Conservation (phyloP, 2,797 vertebrate species). For the Dendrocincla tyrannina region DNA sequence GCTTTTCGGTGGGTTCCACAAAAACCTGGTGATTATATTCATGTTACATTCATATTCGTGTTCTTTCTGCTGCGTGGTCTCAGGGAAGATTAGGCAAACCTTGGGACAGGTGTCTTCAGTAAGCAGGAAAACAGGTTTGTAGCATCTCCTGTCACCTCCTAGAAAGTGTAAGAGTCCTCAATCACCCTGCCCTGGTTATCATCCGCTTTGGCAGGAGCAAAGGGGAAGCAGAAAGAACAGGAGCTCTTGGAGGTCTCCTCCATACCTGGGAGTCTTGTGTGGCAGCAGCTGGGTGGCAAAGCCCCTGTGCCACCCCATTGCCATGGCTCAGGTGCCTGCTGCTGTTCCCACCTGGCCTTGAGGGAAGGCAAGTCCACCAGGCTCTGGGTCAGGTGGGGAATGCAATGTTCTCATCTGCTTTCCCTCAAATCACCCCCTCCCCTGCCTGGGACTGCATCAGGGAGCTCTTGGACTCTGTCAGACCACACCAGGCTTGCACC, state of each 20-base stretch:
- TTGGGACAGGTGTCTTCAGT: not conserved
- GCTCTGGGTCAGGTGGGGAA: not conserved
- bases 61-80: accelerated
- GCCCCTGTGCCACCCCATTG: accelerated
- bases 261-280: accelerated
- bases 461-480: not conserved
- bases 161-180: not conserved
- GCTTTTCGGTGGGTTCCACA: not conserved
- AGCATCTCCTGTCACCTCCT: not conserved
- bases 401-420: not conserved
- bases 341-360: not conserved
- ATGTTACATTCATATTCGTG: not conserved
- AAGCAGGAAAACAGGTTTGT: not conserved
- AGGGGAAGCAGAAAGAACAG: not conserved
- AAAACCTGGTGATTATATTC: not conserved
- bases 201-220: not conserved
- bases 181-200: not conserved
- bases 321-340: not conserved
- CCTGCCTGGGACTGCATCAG: not conserved
- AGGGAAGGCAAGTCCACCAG: not conserved
- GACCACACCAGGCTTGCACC: not conserved
- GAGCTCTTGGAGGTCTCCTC: not conserved
- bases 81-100: not conserved
- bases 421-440: not conserved
- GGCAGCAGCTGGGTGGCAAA: not conserved